Percentiles rank a stretch among this genome's conserved stretches.
These are phyloP conservation scores for Deilephila porcellus DNA, from an alignment of 2,888 invertebrate genomes.

Conservation along the genomic window DNA sequence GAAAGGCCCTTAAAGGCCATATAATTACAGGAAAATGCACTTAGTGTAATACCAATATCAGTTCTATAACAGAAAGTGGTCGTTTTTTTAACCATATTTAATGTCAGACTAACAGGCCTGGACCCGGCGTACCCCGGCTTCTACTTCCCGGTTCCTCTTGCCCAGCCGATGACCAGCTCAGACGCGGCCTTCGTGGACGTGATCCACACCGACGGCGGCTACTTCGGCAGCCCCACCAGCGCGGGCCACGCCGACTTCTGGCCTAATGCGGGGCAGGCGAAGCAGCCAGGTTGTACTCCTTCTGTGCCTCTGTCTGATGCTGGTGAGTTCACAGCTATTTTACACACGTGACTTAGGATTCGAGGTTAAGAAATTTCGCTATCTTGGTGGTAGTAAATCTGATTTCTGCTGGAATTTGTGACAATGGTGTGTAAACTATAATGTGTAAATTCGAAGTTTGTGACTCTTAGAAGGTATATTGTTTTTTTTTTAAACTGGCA, in stretches of 20 bases:
- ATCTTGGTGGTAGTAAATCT: no score
- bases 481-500: no score
- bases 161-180: conserved; percentile 46
- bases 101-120: conserved; percentile 64
- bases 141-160: conserved; percentile 63
- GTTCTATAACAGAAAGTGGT: no score
- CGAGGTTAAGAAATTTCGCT: no score
- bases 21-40: not conserved
- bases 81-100: no score
- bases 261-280: conserved; percentile 75
- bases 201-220: conserved; percentile 78
- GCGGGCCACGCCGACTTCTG: conserved; percentile 75
- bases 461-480: no score
- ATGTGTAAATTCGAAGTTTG: no score
- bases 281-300: conserved; percentile 77
- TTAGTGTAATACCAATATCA: no score
- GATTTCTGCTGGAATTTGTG: not conserved
- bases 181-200: conserved; percentile 79
- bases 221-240: conserved; percentile 60
- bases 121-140: conserved; percentile 80
- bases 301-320: conserved; percentile 56
- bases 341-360: no score
- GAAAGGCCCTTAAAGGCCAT: conserved; percentile 75
- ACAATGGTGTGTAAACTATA: not conserved
- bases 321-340: no score